Conservation (phyloP, 2,113 vertebrate species). For the Epinephelus lanceolatus region DNA sequence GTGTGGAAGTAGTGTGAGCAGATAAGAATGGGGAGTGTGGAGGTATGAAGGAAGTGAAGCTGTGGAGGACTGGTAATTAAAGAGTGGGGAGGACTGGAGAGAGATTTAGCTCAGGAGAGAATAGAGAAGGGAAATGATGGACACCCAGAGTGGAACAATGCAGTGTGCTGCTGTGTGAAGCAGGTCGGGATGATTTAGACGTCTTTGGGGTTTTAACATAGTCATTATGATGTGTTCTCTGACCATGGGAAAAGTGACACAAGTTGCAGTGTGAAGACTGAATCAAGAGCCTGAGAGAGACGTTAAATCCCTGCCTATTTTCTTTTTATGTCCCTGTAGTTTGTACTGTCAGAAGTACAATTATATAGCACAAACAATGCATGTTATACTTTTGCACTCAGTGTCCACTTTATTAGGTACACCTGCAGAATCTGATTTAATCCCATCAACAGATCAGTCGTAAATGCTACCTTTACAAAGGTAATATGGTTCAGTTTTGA, state of each 20-base stretch:
- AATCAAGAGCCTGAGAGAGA: no score
- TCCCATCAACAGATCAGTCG: not conserved
- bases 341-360: no score
- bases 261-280: no score
- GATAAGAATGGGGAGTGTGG: slow-evolving; percentile 66
- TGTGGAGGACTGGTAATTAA: slow-evolving; percentile 30
- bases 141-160: not conserved
- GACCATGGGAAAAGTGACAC: no score
- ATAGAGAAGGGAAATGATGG: not conserved
- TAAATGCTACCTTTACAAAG: not conserved
- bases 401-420: no score
- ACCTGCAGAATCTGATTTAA: no score
- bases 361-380: no score
- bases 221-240: not conserved
- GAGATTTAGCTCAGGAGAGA: slow-evolving; percentile 13
- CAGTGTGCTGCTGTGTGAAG: not conserved
- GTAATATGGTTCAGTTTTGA: not conserved
- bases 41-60: slow-evolving; percentile 48
- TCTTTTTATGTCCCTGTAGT: no score
- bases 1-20: slow-evolving; percentile 49
- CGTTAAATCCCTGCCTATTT: no score
- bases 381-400: no score
- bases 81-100: slow-evolving; percentile 13
- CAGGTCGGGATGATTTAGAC: not conserved
- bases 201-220: not conserved